Evolutionary conservation across 1,140 invertebrate genomes (phyloP).

Genomic region (Drosophila arizonae): DNA sequence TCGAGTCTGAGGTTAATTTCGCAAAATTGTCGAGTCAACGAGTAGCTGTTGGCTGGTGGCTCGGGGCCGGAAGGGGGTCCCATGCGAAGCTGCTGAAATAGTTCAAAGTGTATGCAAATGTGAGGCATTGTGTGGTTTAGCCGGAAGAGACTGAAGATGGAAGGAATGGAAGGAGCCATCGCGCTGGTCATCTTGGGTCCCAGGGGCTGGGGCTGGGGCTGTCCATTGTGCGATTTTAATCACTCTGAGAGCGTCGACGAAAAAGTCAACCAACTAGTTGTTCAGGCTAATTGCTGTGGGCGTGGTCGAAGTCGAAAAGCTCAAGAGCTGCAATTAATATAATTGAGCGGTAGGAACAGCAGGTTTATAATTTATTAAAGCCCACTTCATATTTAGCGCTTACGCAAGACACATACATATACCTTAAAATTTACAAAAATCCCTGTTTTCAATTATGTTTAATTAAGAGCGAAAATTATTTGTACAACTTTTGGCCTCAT

Average conservation of each 20-base stretch:
- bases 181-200: constrained; percentile 59
- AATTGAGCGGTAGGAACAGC: constrained; percentile 15
- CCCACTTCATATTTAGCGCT: no score
- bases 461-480: no score
- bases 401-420: no score
- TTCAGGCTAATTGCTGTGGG: constrained; percentile 51
- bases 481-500: no score
- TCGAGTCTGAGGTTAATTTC: constrained; percentile 77
- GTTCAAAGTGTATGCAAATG: constrained; percentile 77
- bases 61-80: background rate
- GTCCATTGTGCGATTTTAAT: constrained; percentile 72
- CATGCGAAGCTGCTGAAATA: constrained; percentile 50
- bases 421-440: no score
- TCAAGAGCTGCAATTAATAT: constrained; percentile 40
- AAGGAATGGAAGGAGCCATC: constrained; percentile 17
- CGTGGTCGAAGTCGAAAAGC: constrained; percentile 31
- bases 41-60: constrained; percentile 25
- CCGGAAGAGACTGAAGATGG: constrained; percentile 49
- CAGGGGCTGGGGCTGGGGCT: background rate
- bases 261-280: constrained; percentile 63
- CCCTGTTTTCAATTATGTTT: no score
- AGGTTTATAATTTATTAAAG: no score
- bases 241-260: constrained; percentile 67
- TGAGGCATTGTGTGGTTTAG: constrained; percentile 75
- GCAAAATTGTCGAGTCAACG: constrained; percentile 81